phyloP scores from a whole-genome alignment of 2,797 vertebrate genomes.

The Botia kubotai region DNA sequence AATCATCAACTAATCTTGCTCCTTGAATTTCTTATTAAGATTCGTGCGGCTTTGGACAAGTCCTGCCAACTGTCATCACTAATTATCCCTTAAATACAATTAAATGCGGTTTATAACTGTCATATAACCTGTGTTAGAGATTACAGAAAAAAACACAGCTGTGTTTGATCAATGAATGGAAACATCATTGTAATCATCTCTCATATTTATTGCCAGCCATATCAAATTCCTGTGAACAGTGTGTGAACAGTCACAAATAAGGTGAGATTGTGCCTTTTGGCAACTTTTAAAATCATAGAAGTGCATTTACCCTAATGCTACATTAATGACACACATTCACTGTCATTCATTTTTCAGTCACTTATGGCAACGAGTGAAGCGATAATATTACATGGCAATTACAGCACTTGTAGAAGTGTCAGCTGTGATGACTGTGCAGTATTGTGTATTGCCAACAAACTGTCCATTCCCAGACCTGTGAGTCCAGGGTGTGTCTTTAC shows the following conservation, averaged over 20 bases:
- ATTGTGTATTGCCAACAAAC: constrained; percentile 66
- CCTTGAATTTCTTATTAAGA: constrained; percentile 22
- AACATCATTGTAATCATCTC: constrained; percentile 9
- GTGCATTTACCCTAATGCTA: background rate
- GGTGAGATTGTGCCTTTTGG: constrained; percentile 6
- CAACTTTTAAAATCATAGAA: background rate
- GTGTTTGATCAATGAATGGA: constrained; percentile 3
- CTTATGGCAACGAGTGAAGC: background rate
- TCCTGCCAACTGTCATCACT: constrained; percentile 25
- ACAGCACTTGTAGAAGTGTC: constrained; percentile 24
- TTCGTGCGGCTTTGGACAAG: background rate
- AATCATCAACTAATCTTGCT: constrained; percentile 37
- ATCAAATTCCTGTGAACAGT: background rate
- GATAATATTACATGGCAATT: background rate
- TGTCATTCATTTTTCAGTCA: background rate
- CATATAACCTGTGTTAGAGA: background rate
- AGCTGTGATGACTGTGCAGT: constrained; percentile 60
- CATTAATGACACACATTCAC: too few relatives aligned
- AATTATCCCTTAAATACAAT: background rate
- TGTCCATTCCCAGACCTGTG: constrained; percentile 61
- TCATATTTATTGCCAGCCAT: background rate
- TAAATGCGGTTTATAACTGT: constrained; percentile 10
- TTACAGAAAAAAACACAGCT: background rate
- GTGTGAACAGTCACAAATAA: background rate
- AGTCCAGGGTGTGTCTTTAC: constrained; percentile 59